Percentiles rank a stretch among this genome's conserved stretches.
phyloP scores from a whole-genome alignment of 2,888 invertebrate species.

The Agonopterix arenella region DNA sequence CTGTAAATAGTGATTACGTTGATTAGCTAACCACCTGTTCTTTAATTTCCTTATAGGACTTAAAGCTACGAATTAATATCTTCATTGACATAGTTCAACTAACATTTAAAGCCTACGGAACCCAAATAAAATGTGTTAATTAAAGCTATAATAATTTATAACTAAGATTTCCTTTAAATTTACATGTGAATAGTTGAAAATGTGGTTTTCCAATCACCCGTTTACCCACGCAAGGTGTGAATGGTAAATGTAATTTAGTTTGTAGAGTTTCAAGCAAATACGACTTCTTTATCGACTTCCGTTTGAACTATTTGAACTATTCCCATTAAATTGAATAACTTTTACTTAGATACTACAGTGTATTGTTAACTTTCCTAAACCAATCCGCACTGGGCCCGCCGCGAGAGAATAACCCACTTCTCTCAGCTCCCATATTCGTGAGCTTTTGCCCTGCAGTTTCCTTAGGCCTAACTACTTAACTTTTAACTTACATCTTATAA shows the following conservation, averaged over 20 bases:
- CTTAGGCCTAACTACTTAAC: too few species aligned
- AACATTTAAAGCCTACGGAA: not conserved
- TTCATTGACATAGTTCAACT: not conserved
- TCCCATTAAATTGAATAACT: too few species aligned
- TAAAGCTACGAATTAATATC: not conserved
- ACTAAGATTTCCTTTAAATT: not conserved
- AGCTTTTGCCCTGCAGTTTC: too few species aligned
- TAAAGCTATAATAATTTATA: not conserved
- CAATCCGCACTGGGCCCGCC: too few species aligned
- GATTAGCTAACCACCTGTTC: too few species aligned
- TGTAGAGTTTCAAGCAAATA: not conserved
- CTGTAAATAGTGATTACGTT: too few species aligned
- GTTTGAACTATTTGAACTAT: not conserved
- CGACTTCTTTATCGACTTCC: not conserved
- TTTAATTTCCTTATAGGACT: not conserved
- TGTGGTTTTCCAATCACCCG: not conserved
- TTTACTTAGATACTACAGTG: too few species aligned
- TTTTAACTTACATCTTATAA: too few species aligned
- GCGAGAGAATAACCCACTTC: too few species aligned
- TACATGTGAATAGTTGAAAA: not conserved
- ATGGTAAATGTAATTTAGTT: not conserved
- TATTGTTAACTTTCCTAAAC: too few species aligned
- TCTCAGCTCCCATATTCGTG: too few species aligned
- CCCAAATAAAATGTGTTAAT: not conserved
- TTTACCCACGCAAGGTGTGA: not conserved